Base-by-base conservation (phyloP, 2,888 invertebrate genomes). In the Eucriotettix oculatus region DNA sequence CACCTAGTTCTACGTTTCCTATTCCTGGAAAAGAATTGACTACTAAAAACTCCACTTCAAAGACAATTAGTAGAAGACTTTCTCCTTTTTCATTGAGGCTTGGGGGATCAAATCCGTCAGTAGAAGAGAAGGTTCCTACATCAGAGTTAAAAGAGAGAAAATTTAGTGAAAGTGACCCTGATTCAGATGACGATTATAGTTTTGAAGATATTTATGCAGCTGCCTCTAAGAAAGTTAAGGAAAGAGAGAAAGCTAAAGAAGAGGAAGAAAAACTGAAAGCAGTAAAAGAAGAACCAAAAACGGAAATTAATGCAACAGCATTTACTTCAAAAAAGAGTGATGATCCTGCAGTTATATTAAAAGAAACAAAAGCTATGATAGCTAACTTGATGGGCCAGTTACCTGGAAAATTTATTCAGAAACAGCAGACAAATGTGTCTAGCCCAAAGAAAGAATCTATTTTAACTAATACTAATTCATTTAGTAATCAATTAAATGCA, bases 141-240 rank as follows among this genome's bases (percentile, higher is more conserved):
- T 29, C 29, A 29, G 71, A 10, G 57, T 52, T 58, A 53, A 67
- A 59, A 57, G 60, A 66, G 42, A 66, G 62, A 44, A 71, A 70
- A 43, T 67, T 69, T 1, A 70, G 81, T 41, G 79, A 82, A 61
- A 78, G 81, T n/a, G 80, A 86, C 0, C 58, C 62, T 40, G 83
- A 80, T 58, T 78, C 82, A 65, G 87, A 86, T 61, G 89, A 89
- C 67, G 89, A 90, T 68, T 90, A 90, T 67, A 82, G 84, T n/a
- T 87, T 86, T 64, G 88, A 89, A 66, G 90, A 90, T 71, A 86
- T 88, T 54, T 86, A 87, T 66, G 82, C 86, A 70, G 86, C 86
- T 0, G 88, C 85, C 0, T 84, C 83, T 1, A 82, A 83, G 67
- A 88, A 87, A 69, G 83, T 88, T 0, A 82, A 78, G 65, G 84